Conservation (phyloP, 64 coral and sea anemone species). For the Pocillopora damicornis region DNA sequence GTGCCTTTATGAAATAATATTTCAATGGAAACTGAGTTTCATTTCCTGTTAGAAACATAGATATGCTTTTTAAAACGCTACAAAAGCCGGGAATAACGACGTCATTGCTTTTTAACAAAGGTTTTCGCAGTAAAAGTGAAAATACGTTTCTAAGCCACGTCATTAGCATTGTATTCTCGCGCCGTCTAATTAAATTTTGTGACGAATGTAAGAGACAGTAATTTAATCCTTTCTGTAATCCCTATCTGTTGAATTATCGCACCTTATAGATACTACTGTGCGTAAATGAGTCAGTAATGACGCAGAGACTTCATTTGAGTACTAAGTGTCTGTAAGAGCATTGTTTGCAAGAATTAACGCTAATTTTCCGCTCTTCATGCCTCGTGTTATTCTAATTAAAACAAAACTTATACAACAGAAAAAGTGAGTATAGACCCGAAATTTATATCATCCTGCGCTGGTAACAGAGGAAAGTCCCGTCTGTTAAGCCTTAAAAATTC, state of each 20-base stretch:
- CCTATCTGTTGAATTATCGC: slow-evolving; percentile 10
- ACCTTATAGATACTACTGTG: neutral
- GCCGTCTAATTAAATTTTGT: slow-evolving; percentile 1
- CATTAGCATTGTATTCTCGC: neutral
- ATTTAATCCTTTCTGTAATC: slow-evolving; percentile 9
- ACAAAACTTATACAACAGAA: neutral
- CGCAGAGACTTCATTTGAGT: neutral
- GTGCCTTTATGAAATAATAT: neutral
- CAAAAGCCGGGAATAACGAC: neutral
- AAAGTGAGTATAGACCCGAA: neutral
- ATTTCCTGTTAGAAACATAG: neutral
- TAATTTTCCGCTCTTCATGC: neutral
- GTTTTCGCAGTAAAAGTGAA: neutral
- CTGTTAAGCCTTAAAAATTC: too few species aligned
- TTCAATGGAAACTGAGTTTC: neutral
- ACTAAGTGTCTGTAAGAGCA: neutral
- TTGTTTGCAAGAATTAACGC: neutral
- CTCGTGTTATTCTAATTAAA: neutral
- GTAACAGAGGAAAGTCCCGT: too few species aligned
- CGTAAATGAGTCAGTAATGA: neutral
- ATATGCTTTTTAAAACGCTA: neutral
- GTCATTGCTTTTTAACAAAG: neutral
- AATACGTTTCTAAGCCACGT: neutral
- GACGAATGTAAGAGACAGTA: neutral
- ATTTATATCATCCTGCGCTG: too few species aligned